A percentile compares a stretch with the other conserved stretches of the same genome.
Evolutionary conservation across 2,797 vertebrate genomes (phyloP).

Genomic region (Leptoclinus maculatus): DNA sequence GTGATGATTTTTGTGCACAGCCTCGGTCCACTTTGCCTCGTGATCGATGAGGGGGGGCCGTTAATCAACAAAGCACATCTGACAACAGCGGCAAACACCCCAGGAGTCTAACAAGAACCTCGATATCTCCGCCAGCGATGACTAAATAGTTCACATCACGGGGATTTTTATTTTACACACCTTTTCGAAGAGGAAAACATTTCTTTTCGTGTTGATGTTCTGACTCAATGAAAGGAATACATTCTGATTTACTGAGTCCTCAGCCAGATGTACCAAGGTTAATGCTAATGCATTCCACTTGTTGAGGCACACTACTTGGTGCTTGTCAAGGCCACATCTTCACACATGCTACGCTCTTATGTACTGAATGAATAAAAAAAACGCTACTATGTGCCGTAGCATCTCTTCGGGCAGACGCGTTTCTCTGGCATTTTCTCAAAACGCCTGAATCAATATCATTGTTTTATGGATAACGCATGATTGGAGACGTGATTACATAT

Average conservation of each 20-base stretch:
- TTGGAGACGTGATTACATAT: slow-evolving; percentile 72
- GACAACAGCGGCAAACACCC: slow-evolving; percentile 69
- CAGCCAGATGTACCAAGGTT: slow-evolving; percentile 30
- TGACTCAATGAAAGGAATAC: background rate
- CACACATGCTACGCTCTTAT: background rate
- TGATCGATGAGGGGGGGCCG: slow-evolving; percentile 73
- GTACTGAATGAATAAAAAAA: slow-evolving; percentile 2
- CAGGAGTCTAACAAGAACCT: slow-evolving; percentile 63
- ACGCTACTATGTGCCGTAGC: background rate
- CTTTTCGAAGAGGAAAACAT: slow-evolving; percentile 1
- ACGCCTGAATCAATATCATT: slow-evolving; percentile 63
- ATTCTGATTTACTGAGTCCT: slow-evolving; percentile 9
- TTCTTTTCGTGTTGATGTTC: background rate
- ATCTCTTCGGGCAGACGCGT: slow-evolving; percentile 34
- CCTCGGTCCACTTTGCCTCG: slow-evolving; percentile 48
- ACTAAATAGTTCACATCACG: slow-evolving; percentile 33
- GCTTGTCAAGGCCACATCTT: slow-evolving; percentile 20
- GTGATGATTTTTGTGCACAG: slow-evolving; percentile 57
- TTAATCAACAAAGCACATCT: slow-evolving; percentile 78
- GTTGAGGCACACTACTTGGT: slow-evolving; percentile 10
- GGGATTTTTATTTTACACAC: background rate
- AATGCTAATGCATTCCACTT: slow-evolving; percentile 32
- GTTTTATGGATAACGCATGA: slow-evolving; percentile 56
- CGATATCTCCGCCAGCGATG: slow-evolving; percentile 33
- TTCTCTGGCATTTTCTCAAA: slow-evolving; percentile 41